Evolutionary conservation across 2,113 vertebrate species (phyloP).

Genomic region (Sakesphorus luctuosus): DNA sequence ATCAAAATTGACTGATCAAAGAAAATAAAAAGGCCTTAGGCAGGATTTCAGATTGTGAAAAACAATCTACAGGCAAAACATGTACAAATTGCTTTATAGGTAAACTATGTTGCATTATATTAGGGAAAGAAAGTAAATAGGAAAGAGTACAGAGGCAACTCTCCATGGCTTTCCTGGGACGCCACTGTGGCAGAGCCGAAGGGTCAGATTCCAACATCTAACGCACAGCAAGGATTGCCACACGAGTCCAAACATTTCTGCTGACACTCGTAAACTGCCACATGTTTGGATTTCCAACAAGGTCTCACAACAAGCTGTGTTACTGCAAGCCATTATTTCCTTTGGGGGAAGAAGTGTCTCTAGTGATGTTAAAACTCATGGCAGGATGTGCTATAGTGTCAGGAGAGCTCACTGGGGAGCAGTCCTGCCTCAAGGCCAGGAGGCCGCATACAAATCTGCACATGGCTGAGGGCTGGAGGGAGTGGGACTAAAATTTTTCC

Average conservation of each 20-base stretch:
- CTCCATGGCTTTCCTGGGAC: slow-evolving; percentile 37
- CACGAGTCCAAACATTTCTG: slow-evolving; percentile 43
- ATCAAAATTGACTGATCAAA: neutral
- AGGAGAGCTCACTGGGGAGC: slow-evolving; percentile 19
- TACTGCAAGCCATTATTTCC: slow-evolving; percentile 71
- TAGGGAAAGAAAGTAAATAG: neutral
- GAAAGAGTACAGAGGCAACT: slow-evolving; percentile 12
- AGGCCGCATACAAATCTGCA: slow-evolving; percentile 10
- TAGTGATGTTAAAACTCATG: slow-evolving; percentile 43
- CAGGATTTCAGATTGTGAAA: neutral
- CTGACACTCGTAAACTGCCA: slow-evolving; percentile 71
- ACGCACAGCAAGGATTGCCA: slow-evolving; percentile 57
- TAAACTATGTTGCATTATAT: neutral
- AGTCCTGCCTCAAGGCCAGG: slow-evolving; percentile 56
- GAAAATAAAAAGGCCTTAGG: neutral
- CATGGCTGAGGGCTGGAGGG: neutral
- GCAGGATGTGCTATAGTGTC: slow-evolving; percentile 52
- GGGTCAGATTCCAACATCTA: slow-evolving; percentile 70
- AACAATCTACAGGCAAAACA: neutral
- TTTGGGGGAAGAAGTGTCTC: slow-evolving; percentile 22
- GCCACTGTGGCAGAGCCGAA: slow-evolving; percentile 57
- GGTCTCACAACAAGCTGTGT: slow-evolving; percentile 67
- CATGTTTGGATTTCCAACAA: slow-evolving; percentile 73
- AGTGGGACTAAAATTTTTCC: neutral
- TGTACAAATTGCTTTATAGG: neutral